Evolutionary conservation across 2,113 vertebrate species (phyloP), one percentile per base, ranked within the genome.

Genomic region (Australoheros scitulus): DNA sequence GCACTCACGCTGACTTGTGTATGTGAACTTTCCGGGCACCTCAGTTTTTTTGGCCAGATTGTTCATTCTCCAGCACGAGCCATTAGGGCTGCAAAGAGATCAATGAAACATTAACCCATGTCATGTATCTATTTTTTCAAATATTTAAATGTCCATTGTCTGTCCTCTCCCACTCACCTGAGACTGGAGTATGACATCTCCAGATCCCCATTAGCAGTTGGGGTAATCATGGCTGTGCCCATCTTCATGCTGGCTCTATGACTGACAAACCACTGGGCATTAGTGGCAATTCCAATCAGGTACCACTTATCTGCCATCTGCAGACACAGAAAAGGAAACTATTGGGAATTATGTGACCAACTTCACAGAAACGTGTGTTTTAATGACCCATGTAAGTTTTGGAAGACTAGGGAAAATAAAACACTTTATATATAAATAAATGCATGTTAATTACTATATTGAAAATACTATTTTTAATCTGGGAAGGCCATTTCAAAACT

Each of bases 301-400:
- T 96, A 97, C 97, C 98, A 98, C 57, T 87, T 96, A 14, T 97
- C 97, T 1, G 92, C 72, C 83, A 97, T 86, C 98, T 98, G 85
- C 26, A 78, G 6, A 61, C 26, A 76, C 61, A 77, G 24, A 43
- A 38, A 2, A 32, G 18, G 26, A 7, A 50, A 32, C 34, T 14
- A 20, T 41, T 3, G 11, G 7, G 20, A 76, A 20, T 32, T 4
- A 20, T 72, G 17, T 55, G 26, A 9, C 4, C 65, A 52, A 7
- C 24, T 52, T 72, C 52, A 52, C 26, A 72, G 32, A 52, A 70
- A 72, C 13, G 24, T 72, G 43, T 32, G 3, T 52, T 72, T 72
- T 29, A 52, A 32, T 72, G 52, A 72, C 26, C 20, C 11, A 1
- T 11, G 17, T 32, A 52, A 52, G 43, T 4, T 50, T 52, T 32